Base-by-base conservation (phyloP, 2,888 invertebrate species). In the Folsomia manolachei region DNA sequence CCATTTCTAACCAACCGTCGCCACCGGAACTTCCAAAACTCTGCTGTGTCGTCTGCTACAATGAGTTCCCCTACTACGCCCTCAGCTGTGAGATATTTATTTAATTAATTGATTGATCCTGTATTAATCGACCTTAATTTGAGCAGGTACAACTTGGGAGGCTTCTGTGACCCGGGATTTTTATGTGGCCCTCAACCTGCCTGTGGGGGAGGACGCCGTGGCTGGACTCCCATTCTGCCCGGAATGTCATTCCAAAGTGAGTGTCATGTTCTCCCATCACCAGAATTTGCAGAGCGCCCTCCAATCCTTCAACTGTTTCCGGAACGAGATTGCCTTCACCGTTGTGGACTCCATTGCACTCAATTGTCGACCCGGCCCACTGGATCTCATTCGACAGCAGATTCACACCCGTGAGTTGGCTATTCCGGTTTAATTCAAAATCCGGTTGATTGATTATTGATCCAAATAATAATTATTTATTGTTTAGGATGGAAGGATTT, bases 251-350 rank as follows among this genome's bases (percentile, higher is more conserved):
- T 73, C 74, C 0, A 78, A 76, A 53, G 71, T 39, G 39, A 14
- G 76, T 9, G 70, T 78, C 1, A 72, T 78, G 74, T 73, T 70
- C 24, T 69, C 67, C n/a, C 62, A 75, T 21, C 71, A 75, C 23
- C 62, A 62, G 14, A 75, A 78, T 65, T 70, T 76, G 19, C 71
- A 73, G 23, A 63, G 27, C 2, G 72, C 75, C 26, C 71, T 75
- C 25, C 61, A 73, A 24, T 73, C 74, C 23, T 78, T 73, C 70
- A 69, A 68, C 19, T 72, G 71, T 52, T 62, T 76, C 11, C 64
- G 78, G 21, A 76, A 78, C 64, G 76, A 78, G 23, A 67, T 78
- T n/a, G 78, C 76, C 24, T 78, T 78, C 60, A 67, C 69, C 21
- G 74, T 78, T 4, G 78, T 78, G 18, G 76, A 75, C 60, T 74